phyloP scores from a whole-genome alignment of 2,113 vertebrate genomes.

The Campylomormyrus tamandua region DNA sequence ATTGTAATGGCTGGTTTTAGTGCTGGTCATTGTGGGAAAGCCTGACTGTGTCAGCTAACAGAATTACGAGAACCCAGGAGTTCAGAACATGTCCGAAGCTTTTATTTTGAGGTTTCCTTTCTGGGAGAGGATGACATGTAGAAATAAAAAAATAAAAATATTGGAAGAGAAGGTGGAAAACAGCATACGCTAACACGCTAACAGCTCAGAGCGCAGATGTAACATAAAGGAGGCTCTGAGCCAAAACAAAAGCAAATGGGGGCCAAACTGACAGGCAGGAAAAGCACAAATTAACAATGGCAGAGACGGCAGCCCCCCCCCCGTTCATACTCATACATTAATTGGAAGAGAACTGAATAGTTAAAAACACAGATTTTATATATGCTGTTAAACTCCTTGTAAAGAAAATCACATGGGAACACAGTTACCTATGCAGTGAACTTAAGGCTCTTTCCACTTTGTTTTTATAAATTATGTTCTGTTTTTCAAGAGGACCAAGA shows the following conservation, averaged over 20 bases:
- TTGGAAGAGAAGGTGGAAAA: not conserved
- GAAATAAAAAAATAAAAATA: not conserved
- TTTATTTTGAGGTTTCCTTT: not conserved
- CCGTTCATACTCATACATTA: not conserved
- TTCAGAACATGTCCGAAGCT: not conserved
- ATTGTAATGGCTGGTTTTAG: not conserved
- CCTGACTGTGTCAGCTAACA: not conserved
- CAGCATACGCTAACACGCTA: not conserved
- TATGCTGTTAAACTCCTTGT: not conserved
- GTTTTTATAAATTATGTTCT: not conserved
- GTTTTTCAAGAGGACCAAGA: not conserved
- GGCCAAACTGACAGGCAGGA: not conserved
- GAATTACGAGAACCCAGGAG: not conserved
- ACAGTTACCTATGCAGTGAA: not conserved
- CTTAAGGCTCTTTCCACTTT: not conserved
- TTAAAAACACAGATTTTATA: not conserved
- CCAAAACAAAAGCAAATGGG: not conserved
- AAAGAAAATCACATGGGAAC: not conserved
- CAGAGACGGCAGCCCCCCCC: not conserved
- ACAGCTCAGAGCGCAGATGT: not conserved
- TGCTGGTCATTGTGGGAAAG: not conserved
- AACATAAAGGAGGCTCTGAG: not conserved
- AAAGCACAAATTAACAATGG: not conserved
- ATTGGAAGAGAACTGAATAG: not conserved
- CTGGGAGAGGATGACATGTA: not conserved